Conservation (phyloP, 2,888 invertebrate genomes). For the Cantharis flavilabris region DNA sequence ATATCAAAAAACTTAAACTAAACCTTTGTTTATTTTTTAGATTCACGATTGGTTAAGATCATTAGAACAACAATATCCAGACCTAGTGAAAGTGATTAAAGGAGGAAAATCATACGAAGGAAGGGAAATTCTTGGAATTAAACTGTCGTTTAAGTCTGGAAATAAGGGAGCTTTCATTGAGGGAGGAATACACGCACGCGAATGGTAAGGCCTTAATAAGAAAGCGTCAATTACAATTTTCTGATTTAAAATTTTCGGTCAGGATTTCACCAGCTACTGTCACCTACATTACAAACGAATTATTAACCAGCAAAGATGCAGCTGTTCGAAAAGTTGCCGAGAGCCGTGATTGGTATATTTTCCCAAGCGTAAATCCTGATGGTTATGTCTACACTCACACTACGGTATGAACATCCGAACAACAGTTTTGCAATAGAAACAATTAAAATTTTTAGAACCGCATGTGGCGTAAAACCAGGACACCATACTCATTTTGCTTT, state of each 20-base stretch:
- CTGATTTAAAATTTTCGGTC: slow-evolving; percentile 13
- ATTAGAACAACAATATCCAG: slow-evolving; percentile 56
- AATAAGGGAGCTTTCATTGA: slow-evolving; percentile 68
- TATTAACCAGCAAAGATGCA: slow-evolving; percentile 65
- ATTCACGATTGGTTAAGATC: slow-evolving; percentile 64
- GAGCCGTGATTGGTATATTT: slow-evolving; percentile 73
- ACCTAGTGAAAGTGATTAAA: slow-evolving; percentile 56
- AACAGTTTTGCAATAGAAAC: not conserved
- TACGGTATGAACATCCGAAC: slow-evolving; percentile 55
- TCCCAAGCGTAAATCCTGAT: slow-evolving; percentile 76
- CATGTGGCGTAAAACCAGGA: slow-evolving; percentile 73
- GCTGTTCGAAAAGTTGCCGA: slow-evolving; percentile 64
- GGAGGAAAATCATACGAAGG: slow-evolving; percentile 66
- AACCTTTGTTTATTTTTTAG: slow-evolving; percentile 37
- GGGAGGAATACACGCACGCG: slow-evolving; percentile 57
- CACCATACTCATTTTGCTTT: slow-evolving; percentile 57
- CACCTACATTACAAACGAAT: slow-evolving; percentile 65
- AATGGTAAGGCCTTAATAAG: slow-evolving; percentile 49
- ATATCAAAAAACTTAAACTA: not conserved
- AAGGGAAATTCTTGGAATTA: slow-evolving; percentile 63
- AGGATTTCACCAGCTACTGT: slow-evolving; percentile 49
- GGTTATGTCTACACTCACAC: slow-evolving; percentile 70
- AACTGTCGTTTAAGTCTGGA: slow-evolving; percentile 52
- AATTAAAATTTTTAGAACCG: slow-evolving; percentile 57
- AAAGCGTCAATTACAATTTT: not conserved